Evolutionary conservation across 2,888 invertebrate genomes (phyloP).

Genomic region (Suillia variegata): DNA sequence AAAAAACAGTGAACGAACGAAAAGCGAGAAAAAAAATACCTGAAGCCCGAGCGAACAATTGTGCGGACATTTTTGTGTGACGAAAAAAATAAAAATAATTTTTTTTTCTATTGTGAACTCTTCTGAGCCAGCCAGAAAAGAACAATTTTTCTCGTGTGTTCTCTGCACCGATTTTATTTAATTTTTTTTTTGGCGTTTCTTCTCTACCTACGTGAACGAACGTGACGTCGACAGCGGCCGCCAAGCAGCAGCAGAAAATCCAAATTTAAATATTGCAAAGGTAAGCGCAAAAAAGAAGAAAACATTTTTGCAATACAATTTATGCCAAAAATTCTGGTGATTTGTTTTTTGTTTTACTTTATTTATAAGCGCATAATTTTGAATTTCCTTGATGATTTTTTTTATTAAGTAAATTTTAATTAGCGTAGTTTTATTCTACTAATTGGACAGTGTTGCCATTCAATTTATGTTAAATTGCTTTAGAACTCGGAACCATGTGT

Average conservation of each 20-base stretch:
- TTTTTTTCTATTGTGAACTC: not conserved
- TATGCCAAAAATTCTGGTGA: too few relatives aligned
- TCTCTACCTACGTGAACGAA: slow-evolving; percentile 5
- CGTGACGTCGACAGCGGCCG: slow-evolving; percentile 6
- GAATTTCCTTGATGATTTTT: too few relatives aligned
- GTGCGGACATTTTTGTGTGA: not conserved
- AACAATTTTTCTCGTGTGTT: not conserved
- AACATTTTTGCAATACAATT: too few relatives aligned
- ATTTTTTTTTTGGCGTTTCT: slow-evolving; percentile 14
- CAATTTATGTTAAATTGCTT: too few relatives aligned
- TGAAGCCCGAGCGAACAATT: not conserved
- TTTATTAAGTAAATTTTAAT: too few relatives aligned
- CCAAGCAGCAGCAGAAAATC: not conserved
- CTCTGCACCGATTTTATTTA: not conserved
- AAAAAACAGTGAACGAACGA: slow-evolving; percentile 1
- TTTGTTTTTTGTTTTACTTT: too few relatives aligned
- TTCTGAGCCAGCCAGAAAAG: not conserved
- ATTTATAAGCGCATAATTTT: too few relatives aligned
- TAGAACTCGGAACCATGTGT: too few relatives aligned
- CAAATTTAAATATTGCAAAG: too few relatives aligned
- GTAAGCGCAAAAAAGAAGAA: too few relatives aligned
- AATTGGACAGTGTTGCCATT: too few relatives aligned
- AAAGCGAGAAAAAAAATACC: slow-evolving; percentile 7
- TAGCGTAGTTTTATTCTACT: too few relatives aligned
- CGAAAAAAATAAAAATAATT: not conserved